Conservation (phyloP, 2,888 invertebrate species). For the Plagodis pulveraria region DNA sequence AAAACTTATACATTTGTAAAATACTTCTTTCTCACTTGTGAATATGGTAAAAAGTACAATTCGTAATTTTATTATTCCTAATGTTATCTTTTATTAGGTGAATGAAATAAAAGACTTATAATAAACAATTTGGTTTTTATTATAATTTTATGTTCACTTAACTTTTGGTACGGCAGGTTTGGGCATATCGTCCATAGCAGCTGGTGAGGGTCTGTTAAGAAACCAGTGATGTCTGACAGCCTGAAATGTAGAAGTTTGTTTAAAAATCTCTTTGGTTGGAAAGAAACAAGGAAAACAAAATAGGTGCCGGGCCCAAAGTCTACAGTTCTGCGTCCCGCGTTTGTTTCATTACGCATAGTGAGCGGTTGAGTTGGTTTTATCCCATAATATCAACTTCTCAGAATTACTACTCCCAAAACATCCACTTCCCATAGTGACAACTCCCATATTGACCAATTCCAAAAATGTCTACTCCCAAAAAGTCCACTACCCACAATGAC, state of each 20-base stretch:
- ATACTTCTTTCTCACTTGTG: slow-evolving; percentile 9
- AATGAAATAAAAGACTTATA: slow-evolving; percentile 54
- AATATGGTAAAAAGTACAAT: slow-evolving; percentile 60
- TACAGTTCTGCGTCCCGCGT: neutral
- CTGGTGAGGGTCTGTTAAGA: slow-evolving; percentile 87
- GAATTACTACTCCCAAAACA: too few species aligned
- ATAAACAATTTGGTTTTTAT: slow-evolving; percentile 38
- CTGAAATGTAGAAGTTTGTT: slow-evolving; percentile 70
- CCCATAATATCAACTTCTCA: too few species aligned
- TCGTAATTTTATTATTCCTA: slow-evolving; percentile 57
- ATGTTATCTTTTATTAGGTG: slow-evolving; percentile 51
- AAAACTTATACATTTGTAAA: slow-evolving; percentile 16
- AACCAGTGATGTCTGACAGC: slow-evolving; percentile 91
- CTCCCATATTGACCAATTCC: too few species aligned
- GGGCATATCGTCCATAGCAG: slow-evolving; percentile 87
- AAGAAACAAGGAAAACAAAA: too few species aligned
- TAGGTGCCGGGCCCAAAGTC: neutral
- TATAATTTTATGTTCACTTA: slow-evolving; percentile 43
- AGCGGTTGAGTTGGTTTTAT: too few species aligned
- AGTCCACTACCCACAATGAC: too few species aligned
- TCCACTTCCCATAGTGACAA: too few species aligned
- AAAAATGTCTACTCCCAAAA: too few species aligned
- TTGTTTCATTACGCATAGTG: too few species aligned
- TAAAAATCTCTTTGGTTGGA: too few species aligned
- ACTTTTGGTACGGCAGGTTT: slow-evolving; percentile 78